Evolutionary conservation across 23 tunicate species (phyloP).

Genomic region (Trididemnum clinides): DNA sequence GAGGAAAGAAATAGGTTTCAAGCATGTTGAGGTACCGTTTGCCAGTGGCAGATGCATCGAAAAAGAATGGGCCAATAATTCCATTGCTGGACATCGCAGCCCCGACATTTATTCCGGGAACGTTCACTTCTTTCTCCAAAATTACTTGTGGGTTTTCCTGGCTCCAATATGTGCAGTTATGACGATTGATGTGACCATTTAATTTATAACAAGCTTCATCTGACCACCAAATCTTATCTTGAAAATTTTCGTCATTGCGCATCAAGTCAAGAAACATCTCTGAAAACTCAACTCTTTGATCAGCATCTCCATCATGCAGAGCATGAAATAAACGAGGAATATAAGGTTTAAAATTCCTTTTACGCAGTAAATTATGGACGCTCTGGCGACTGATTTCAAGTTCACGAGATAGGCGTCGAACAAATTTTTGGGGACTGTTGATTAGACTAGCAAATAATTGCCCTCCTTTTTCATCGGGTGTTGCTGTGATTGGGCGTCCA

Average conservation of each 20-base stretch:
- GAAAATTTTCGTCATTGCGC: slow-evolving; percentile 39
- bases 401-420: slow-evolving; percentile 29
- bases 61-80: slow-evolving; percentile 31
- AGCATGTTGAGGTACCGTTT: slow-evolving; percentile 29
- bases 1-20: slow-evolving; percentile 29
- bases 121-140: slow-evolving; percentile 31
- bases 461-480: slow-evolving; percentile 34
- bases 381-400: slow-evolving; percentile 29
- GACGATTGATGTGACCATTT: slow-evolving; percentile 13
- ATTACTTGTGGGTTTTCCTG: slow-evolving; percentile 27
- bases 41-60: slow-evolving; percentile 36
- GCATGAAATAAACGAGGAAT: slow-evolving; percentile 35
- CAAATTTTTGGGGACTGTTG: slow-evolving; percentile 33
- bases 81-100: slow-evolving; percentile 33
- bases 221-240: slow-evolving; percentile 31
- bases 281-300: slow-evolving; percentile 37
- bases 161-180: slow-evolving; percentile 33
- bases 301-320: slow-evolving; percentile 34
- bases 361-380: slow-evolving; percentile 18
- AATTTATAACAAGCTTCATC: slow-evolving; percentile 7
- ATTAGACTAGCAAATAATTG: slow-evolving; percentile 26
- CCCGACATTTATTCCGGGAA: slow-evolving; percentile 20
- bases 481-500: slow-evolving; percentile 38
- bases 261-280: slow-evolving; percentile 39
- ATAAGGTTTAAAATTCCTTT: slow-evolving; percentile 27